Percentiles rank a stretch among this genome's conserved stretches.
Evolutionary conservation across 2,113 vertebrate species (phyloP).

Genomic region (Syrrhaptes paradoxus): DNA sequence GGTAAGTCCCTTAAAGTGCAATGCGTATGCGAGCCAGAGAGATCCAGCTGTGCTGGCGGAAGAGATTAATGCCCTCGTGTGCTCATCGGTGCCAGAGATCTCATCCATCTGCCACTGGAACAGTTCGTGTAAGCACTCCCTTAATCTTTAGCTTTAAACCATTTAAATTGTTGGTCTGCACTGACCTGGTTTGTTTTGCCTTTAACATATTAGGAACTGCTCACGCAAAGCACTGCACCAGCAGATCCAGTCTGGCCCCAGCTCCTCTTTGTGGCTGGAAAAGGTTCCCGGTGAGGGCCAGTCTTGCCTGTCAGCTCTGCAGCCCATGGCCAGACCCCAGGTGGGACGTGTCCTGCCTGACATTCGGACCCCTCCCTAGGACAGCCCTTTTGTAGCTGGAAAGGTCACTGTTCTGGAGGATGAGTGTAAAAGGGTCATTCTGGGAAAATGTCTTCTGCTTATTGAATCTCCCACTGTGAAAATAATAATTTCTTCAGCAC

Average conservation of each 20-base stretch:
- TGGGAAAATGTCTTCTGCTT: background rate
- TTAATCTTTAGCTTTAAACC: slow-evolving; percentile 56
- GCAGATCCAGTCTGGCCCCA: background rate
- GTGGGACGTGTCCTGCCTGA: background rate
- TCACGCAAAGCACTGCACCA: background rate
- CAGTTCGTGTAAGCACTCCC: slow-evolving; percentile 25
- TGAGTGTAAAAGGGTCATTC: background rate
- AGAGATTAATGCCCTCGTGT: slow-evolving; percentile 2
- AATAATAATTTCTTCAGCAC: background rate
- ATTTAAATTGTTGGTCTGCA: slow-evolving; percentile 44
- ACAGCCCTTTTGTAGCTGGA: background rate
- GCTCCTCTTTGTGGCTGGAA: background rate
- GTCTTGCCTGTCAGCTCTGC: background rate
- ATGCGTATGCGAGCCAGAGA: background rate
- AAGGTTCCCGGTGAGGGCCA: background rate
- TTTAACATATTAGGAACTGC: background rate
- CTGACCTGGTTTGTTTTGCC: slow-evolving; percentile 28
- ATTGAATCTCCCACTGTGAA: background rate
- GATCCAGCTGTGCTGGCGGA: slow-evolving; percentile 22
- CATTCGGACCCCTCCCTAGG: background rate
- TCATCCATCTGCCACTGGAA: slow-evolving; percentile 16
- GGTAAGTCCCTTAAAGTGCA: background rate
- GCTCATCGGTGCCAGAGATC: background rate
- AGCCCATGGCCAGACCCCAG: background rate
- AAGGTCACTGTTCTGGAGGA: background rate